phyloP scores from a whole-genome alignment of 2,888 invertebrate genomes.

The Hemaris fuciformis region DNA sequence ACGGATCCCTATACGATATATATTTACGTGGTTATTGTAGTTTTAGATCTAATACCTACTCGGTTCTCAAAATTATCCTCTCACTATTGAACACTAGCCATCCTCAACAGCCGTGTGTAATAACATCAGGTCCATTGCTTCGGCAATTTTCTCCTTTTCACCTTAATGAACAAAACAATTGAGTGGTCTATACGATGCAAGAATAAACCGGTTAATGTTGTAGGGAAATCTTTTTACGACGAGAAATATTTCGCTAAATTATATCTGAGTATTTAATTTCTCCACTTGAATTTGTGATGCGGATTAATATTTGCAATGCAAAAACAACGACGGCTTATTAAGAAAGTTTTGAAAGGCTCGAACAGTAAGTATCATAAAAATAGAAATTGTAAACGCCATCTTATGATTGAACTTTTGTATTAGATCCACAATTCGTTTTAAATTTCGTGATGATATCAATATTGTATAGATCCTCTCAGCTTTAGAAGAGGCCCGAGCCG shows the following conservation, averaged over 20 bases:
- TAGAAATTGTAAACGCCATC: no score
- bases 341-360: not conserved
- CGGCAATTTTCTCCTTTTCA: conserved; percentile 49
- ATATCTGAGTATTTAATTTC: not conserved
- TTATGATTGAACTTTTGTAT: no score
- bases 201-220: conserved; percentile 3
- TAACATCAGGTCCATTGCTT: not conserved
- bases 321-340: not conserved
- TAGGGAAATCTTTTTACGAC: conserved; percentile 3
- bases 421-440: no score
- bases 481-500: no score
- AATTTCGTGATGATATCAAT: no score
- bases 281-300: not conserved
- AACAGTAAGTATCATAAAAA: not conserved
- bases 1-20: no score
- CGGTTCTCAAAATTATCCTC: no score
- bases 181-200: conserved; percentile 18
- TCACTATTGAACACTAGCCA: not conserved
- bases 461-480: no score
- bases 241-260: not conserved
- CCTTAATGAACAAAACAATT: conserved; percentile 50
- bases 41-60: not conserved
- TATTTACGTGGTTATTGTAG: no score
- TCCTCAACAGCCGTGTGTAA: not conserved
- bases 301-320: not conserved